Conservation (phyloP, 2,888 invertebrate species). For the Odiellus spinosus region DNA sequence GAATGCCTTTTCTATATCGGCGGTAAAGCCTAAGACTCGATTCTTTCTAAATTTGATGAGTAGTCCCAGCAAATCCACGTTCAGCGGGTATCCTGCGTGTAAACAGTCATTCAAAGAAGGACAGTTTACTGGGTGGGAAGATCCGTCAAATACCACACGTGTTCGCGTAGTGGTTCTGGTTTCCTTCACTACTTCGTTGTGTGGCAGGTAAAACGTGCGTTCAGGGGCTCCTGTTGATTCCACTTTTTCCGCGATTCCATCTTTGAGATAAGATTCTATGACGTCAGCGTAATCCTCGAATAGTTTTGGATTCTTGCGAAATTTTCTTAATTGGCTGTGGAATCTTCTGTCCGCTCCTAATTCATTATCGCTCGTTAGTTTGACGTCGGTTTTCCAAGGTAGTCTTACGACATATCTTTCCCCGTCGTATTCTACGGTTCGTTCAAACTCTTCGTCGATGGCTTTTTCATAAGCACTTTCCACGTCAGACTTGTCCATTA, state of each 20-base stretch:
- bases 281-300: background rate
- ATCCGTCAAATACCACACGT: conserved; percentile 8
- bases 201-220: conserved; percentile 4
- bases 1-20: conserved; percentile 8
- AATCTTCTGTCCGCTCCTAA: background rate
- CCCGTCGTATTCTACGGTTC: no score
- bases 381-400: no score
- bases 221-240: background rate
- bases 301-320: background rate
- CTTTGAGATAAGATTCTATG: no score
- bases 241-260: background rate
- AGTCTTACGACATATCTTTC: no score
- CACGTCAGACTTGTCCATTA: no score
- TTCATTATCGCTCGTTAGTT: background rate
- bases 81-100: conserved; percentile 3
- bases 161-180: conserved; percentile 2
- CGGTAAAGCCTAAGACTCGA: conserved; percentile 3
- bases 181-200: conserved; percentile 5
- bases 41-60: conserved; percentile 10
- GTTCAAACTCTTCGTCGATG: no score
- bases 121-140: background rate
- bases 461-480: background rate
- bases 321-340: background rate
- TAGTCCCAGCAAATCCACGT: background rate
- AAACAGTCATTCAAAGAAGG: conserved; percentile 7